These are phyloP conservation scores for Lithophane semibrunnea DNA, from an alignment of 2,888 invertebrate species.

Conservation along the genomic window DNA sequence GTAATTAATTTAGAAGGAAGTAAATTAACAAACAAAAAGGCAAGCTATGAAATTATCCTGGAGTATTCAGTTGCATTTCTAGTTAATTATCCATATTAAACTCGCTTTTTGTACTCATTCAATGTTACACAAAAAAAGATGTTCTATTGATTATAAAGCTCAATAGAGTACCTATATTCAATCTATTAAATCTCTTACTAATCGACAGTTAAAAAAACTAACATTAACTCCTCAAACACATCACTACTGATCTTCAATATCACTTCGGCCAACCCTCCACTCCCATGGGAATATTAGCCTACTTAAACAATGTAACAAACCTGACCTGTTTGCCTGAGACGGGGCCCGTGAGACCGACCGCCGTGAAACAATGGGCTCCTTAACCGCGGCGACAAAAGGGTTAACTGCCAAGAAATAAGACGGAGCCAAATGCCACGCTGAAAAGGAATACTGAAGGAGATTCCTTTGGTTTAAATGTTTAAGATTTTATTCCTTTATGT, in stretches of 20 bases:
- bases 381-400: conserved; percentile 76
- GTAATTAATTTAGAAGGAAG: background rate
- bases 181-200: background rate
- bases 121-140: background rate
- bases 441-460: conserved; percentile 54
- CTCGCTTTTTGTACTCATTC: background rate
- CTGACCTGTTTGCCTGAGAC: conserved; percentile 84
- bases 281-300: conserved; percentile 82
- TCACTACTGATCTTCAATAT: conserved; percentile 31
- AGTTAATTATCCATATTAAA: background rate
- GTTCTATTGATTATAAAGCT: background rate
- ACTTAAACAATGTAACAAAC: conserved; percentile 82
- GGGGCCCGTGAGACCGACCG: conserved; percentile 79
- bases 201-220: background rate
- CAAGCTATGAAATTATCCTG: too few relatives aligned
- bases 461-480: conserved; percentile 35
- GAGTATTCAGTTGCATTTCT: background rate
- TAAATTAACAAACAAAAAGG: background rate
- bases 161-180: too few relatives aligned
- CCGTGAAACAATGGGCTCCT: conserved; percentile 79
- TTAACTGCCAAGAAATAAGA: conserved; percentile 77
- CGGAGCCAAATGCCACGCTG: conserved; percentile 62
- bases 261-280: conserved; percentile 52
- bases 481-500: conserved; percentile 43
- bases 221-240: conserved; percentile 38